These are phyloP conservation scores for Saiga tatarica DNA, from an alignment of 2,113 vertebrate species.

Conservation along the genomic window DNA sequence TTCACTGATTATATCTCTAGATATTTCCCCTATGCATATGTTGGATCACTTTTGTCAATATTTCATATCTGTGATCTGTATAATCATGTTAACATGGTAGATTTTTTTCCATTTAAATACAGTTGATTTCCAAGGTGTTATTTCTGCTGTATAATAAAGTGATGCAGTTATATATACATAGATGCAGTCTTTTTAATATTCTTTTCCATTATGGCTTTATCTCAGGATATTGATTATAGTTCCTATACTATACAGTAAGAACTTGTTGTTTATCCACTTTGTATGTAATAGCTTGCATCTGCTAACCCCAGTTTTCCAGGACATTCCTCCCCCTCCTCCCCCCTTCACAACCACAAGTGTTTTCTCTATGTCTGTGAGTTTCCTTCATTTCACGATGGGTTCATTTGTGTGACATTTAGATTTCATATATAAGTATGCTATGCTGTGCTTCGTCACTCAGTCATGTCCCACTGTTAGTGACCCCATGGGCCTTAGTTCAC, in stretches of 20 bases:
- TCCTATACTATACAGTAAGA: neutral
- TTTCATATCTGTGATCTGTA: neutral
- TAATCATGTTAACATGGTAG: neutral
- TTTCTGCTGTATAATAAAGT: neutral
- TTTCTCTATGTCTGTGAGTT: neutral
- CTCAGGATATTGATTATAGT: neutral
- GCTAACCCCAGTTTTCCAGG: neutral
- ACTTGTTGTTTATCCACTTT: neutral
- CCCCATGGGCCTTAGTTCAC: neutral
- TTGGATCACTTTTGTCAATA: neutral
- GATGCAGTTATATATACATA: neutral
- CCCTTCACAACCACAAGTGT: fast-evolving
- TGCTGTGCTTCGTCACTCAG: neutral
- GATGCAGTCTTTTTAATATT: too few relatives aligned
- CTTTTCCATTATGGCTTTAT: neutral
- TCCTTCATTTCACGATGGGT: neutral
- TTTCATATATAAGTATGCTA: neutral
- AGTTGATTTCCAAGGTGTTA: neutral
- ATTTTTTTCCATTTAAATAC: neutral
- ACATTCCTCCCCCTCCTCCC: neutral
- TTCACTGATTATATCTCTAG: slow-evolving; percentile 50
- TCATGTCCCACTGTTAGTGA: fast-evolving
- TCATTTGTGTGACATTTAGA: neutral
- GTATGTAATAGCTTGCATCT: neutral
- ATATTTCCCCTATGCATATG: neutral